Evolutionary conservation across 2,797 vertebrate genomes (phyloP).

Genomic region (Propithecus deckenii): DNA sequence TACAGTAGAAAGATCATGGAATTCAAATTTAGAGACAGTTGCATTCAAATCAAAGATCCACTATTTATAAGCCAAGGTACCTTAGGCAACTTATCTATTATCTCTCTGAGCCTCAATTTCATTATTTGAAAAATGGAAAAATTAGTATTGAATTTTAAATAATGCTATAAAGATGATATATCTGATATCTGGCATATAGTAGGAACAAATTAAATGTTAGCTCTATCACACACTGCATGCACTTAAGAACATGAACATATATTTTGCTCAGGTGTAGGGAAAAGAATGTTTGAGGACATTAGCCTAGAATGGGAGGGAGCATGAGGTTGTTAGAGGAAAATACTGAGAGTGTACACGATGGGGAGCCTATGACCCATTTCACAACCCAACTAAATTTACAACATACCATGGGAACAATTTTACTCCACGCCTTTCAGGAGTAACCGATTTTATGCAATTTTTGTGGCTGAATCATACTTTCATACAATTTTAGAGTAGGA

Average conservation of each 20-base stretch:
- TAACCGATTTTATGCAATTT: background rate
- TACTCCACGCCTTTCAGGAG: background rate
- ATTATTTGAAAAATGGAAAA: slow-evolving; percentile 28
- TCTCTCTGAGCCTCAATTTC: background rate
- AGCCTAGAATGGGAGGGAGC: background rate
- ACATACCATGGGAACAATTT: background rate
- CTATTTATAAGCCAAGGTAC: background rate
- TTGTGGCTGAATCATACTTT: slow-evolving; percentile 17
- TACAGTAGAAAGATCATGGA: background rate
- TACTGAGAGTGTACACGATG: accelerated
- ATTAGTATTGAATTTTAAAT: slow-evolving; percentile 8
- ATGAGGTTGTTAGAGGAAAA: background rate
- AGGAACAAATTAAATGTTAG: background rate
- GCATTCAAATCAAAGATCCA: slow-evolving; percentile 10
- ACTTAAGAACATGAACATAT: background rate
- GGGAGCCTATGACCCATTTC: background rate
- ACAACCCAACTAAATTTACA: background rate
- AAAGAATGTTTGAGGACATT: background rate
- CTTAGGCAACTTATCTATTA: background rate
- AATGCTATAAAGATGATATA: background rate
- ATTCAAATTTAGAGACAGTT: background rate
- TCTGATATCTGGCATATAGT: background rate
- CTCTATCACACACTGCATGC: background rate
- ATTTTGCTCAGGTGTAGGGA: background rate
- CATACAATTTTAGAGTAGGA: background rate